Evolutionary conservation across 2,113 vertebrate genomes (phyloP), one percentile per base, ranked within the genome.

Genomic region (Gymnorhina tibicen): DNA sequence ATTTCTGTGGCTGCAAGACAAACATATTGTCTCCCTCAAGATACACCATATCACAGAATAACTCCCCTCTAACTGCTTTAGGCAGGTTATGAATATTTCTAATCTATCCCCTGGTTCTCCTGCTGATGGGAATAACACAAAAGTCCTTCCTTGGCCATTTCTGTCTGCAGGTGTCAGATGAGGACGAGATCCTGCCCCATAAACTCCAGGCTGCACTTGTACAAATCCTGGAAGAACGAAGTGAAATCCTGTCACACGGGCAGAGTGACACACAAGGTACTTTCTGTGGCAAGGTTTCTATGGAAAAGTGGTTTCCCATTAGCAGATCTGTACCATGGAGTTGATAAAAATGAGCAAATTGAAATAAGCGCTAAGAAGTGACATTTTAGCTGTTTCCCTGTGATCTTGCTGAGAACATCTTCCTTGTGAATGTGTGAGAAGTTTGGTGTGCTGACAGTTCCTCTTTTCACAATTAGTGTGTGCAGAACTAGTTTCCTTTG

Each of bases 151-250:
- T 10, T 66, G 69, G 60, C 55, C 10, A 4, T 77, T 89, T 93
- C 39, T 86, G 55, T 92, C 58, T 64, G 62, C 88, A 99, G 99
- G 96, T 99, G 13, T 99, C 99, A 20, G 99, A 99, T 87, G 99
- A 99, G 91, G 98, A 99, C 73, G 99, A 99, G 95, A 99, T 99
- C 97, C 96, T 99, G 91, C 99, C 99, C 91, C 99, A 98, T 92
- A 99, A 99, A 94, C 99, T 99, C 46, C 99, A 99, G 93, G 99
- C 99, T 49, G 99, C 99, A 0, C 98, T 99, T 85, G 98, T 98
- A 64, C 99, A 99, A 95, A 98, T 99, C 97, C 98, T 99, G 95
- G 99, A 99, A 95, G 98, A 99, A 87, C 98, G 99, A 83, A 98
- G 98, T 86, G 98, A 98, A 73, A 99, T 99, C 79, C 97, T 99